Evolutionary conservation across 2,113 vertebrate species (phyloP).

Genomic region (Stegostoma tigrinum): DNA sequence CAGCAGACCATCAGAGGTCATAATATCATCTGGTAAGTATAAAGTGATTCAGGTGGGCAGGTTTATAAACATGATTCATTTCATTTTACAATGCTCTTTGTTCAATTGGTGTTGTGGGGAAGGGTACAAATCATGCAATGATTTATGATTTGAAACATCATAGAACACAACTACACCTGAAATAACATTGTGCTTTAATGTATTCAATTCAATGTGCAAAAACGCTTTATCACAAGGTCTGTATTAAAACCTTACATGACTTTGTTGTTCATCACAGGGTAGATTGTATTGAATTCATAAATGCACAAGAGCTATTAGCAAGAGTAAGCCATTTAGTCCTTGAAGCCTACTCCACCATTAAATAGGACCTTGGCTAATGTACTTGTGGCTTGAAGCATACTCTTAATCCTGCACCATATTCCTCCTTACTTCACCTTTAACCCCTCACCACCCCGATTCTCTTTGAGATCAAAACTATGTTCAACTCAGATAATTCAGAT

Average conservation of each 20-base stretch:
- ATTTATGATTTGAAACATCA: neutral
- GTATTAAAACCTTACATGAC: no score
- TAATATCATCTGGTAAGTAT: neutral
- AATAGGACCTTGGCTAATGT: no score
- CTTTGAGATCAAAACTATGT: no score
- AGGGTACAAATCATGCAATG: neutral
- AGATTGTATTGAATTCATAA: neutral
- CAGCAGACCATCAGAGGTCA: neutral
- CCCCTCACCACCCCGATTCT: no score
- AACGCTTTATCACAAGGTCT: neutral
- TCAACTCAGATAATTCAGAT: no score
- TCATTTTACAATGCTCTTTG: neutral
- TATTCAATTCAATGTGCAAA: neutral
- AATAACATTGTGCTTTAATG: neutral
- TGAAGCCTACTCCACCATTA: no score
- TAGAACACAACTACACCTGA: neutral
- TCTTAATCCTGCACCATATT: no score
- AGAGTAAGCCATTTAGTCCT: no score
- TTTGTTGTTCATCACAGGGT: neutral
- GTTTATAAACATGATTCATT: neutral
- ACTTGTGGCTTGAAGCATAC: no score
- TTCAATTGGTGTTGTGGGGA: neutral
- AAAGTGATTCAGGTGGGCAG: neutral
- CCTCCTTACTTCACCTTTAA: no score
- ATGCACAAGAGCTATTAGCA: no score